Conservation (phyloP, 2,888 invertebrate species). For the Coremacera marginata region DNA sequence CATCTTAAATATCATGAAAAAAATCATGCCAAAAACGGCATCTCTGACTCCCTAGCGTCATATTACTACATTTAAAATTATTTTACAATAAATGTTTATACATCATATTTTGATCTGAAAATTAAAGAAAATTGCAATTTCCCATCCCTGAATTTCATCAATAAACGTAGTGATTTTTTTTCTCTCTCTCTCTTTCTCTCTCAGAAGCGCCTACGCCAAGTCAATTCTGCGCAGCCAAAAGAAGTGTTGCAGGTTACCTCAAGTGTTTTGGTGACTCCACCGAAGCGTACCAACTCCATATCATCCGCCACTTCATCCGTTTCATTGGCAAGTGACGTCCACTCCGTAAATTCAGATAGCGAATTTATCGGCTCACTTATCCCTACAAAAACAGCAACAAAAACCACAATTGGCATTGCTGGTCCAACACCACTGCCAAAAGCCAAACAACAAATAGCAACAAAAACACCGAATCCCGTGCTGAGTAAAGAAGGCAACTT, state of each 20-base stretch:
- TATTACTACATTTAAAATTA: too few species aligned
- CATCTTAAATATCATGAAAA: too few species aligned
- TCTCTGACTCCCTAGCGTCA: too few species aligned
- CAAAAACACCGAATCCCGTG: conserved; percentile 39
- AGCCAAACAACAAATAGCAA: conserved; percentile 13
- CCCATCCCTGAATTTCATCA: too few species aligned
- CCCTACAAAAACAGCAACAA: conserved; percentile 45
- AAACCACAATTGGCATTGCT: background rate
- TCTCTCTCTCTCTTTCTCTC: background rate
- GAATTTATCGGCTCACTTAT: conserved; percentile 46
- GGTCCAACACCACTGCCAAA: conserved; percentile 42
- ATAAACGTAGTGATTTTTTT: background rate
- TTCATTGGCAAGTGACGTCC: conserved; percentile 49
- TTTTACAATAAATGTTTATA: too few species aligned
- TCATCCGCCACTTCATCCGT: conserved; percentile 52
- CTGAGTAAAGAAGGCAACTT: conserved; percentile 42
- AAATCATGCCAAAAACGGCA: too few species aligned
- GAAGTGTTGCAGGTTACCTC: conserved; percentile 44
- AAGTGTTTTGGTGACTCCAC: conserved; percentile 49
- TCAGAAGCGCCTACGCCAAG: conserved; percentile 48
- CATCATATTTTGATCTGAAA: too few species aligned
- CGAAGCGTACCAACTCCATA: conserved; percentile 53
- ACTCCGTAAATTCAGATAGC: conserved; percentile 41
- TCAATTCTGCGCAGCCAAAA: conserved; percentile 28
- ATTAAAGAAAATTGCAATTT: too few species aligned